These are phyloP conservation scores for Ennomos fuscantarius DNA, from an alignment of 2,888 invertebrate genomes.

Conservation along the genomic window DNA sequence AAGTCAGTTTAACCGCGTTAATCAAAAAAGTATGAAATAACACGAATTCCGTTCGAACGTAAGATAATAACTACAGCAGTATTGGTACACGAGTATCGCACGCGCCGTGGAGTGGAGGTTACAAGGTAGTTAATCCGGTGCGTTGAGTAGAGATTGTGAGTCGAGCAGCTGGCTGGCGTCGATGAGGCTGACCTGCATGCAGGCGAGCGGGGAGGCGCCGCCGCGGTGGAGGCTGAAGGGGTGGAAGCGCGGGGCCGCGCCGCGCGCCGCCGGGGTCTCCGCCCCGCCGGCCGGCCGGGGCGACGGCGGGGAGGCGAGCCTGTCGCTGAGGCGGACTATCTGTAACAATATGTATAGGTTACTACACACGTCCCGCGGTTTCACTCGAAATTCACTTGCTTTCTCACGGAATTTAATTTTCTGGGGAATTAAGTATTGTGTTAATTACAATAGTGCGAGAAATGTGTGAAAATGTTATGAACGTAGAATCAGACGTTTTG, in stretches of 20 bases:
- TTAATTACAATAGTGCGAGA: too few species aligned
- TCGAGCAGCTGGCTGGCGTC: slow-evolving; percentile 87
- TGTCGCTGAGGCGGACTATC: slow-evolving; percentile 72
- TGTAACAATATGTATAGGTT: slow-evolving; percentile 38
- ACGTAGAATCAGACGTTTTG: too few species aligned
- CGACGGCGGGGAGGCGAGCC: slow-evolving; percentile 59
- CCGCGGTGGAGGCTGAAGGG: slow-evolving; percentile 67
- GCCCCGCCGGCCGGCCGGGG: slow-evolving; percentile 58
- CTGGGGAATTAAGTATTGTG: too few species aligned
- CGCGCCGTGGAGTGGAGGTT: not conserved
- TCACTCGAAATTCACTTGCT: too few species aligned
- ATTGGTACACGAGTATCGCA: slow-evolving; percentile 11
- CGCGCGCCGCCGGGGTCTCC: slow-evolving; percentile 30
- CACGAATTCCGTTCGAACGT: too few species aligned
- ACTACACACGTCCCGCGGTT: too few species aligned
- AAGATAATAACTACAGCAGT: too few species aligned
- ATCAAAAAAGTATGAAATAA: too few species aligned
- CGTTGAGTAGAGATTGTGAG: slow-evolving; percentile 89
- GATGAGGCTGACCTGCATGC: slow-evolving; percentile 86
- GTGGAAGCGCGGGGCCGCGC: slow-evolving; percentile 69
- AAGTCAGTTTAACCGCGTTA: too few species aligned
- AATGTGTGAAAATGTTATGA: too few species aligned
- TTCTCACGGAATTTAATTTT: too few species aligned
- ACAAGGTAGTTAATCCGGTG: slow-evolving; percentile 83
- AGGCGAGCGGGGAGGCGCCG: slow-evolving; percentile 53